phyloP scores from a whole-genome alignment of 2,888 invertebrate species.

The Nomada lathburiana region DNA sequence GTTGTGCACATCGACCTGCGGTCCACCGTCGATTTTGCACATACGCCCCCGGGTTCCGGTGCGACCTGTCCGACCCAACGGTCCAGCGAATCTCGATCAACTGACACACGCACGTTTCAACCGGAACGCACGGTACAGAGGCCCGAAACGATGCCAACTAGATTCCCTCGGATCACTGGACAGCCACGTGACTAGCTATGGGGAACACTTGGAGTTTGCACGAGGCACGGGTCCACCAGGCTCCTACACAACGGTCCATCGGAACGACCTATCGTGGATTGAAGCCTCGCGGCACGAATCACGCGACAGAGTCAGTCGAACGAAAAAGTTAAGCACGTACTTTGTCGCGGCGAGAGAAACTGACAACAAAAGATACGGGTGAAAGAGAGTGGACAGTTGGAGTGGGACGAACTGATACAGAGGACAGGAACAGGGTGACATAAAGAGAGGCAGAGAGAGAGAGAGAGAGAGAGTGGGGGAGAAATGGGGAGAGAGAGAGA shows the following conservation, averaged over 20 bases:
- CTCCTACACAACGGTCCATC: slow-evolving; percentile 5
- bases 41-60: slow-evolving; percentile 21
- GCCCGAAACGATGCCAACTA: slow-evolving; percentile 22
- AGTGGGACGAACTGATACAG: slow-evolving; percentile 14
- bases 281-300: slow-evolving; percentile 14
- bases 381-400: slow-evolving; percentile 14
- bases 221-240: slow-evolving; percentile 22
- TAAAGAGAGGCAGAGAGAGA: slow-evolving; percentile 14
- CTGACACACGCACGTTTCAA: slow-evolving; percentile 52
- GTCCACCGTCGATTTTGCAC: slow-evolving; percentile 53
- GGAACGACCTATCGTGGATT: neutral
- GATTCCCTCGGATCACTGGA: slow-evolving; percentile 59
- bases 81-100: slow-evolving; percentile 39
- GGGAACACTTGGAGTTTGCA: slow-evolving; percentile 36
- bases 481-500: slow-evolving; percentile 31
- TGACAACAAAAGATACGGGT: slow-evolving; percentile 45
- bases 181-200: slow-evolving; percentile 62
- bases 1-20: slow-evolving; percentile 71
- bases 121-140: slow-evolving; percentile 26
- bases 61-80: slow-evolving; percentile 11
- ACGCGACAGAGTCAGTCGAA: slow-evolving; percentile 2
- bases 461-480: slow-evolving; percentile 28
- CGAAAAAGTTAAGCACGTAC: slow-evolving; percentile 49
- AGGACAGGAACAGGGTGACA: slow-evolving; percentile 11
- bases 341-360: slow-evolving; percentile 53